phyloP scores from a whole-genome alignment of 1,140 invertebrate species.

The Arctopsyche grandis region DNA sequence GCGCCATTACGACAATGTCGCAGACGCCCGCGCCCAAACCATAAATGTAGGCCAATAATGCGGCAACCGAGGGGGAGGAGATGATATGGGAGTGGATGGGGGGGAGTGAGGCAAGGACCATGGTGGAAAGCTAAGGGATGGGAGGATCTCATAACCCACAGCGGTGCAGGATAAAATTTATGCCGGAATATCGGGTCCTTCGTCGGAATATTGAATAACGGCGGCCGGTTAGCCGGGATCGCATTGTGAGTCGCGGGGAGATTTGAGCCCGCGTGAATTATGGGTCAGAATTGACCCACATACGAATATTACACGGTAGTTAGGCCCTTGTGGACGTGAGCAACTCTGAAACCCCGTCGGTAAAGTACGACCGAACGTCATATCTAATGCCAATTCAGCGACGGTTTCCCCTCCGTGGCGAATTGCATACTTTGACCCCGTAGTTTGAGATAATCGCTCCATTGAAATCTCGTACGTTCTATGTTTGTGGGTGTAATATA shows the following conservation, averaged over 20 bases:
- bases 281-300: neutral
- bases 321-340: neutral
- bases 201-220: neutral
- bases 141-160: neutral
- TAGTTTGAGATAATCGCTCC: too few species aligned
- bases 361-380: neutral
- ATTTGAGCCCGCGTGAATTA: neutral
- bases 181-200: conserved; percentile 7
- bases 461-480: too few species aligned
- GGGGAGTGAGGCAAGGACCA: too few species aligned
- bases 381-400: too few species aligned
- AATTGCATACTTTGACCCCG: too few species aligned
- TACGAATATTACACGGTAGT: conserved; percentile 4
- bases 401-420: too few species aligned
- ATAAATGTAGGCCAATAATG: neutral
- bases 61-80: neutral
- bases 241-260: neutral
- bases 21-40: neutral
- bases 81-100: too few species aligned
- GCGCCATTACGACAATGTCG: conserved; percentile 30
- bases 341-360: neutral
- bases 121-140: too few species aligned
- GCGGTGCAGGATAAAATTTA: conserved; percentile 5
- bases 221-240: neutral
- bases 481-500: too few species aligned